A percentile compares a stretch with the other conserved stretches of the same genome.
Evolutionary conservation across 2,888 invertebrate species (phyloP).

Genomic region (Hirtodrosophila cameraria): DNA sequence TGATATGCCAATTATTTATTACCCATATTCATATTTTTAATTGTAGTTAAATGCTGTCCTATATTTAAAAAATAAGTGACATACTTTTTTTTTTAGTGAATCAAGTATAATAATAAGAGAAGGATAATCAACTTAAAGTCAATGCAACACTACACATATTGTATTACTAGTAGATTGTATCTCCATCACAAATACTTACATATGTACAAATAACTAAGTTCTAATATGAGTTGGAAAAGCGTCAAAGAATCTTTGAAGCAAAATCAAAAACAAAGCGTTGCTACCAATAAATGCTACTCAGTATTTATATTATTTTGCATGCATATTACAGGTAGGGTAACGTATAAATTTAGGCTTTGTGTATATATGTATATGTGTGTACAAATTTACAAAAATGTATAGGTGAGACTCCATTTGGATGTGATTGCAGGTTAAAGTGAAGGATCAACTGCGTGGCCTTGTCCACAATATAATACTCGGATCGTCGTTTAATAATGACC

Average conservation of each 20-base stretch:
- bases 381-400: conserved; percentile 26
- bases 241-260: conserved; percentile 13
- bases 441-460: conserved; percentile 33
- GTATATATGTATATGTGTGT: conserved; percentile 8
- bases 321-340: conserved; percentile 18
- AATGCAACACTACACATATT: conserved; percentile 8
- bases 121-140: conserved; percentile 17
- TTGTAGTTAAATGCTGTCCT: conserved; percentile 46
- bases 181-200: background rate
- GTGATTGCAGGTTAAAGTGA: conserved; percentile 29
- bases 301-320: conserved; percentile 12
- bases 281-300: background rate
- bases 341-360: conserved; percentile 6
- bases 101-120: conserved; percentile 18
- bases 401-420: conserved; percentile 17
- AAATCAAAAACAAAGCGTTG: background rate
- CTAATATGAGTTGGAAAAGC: conserved; percentile 4
- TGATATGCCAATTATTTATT: conserved; percentile 50
- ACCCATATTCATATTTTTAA: conserved; percentile 51
- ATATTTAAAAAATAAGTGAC: conserved; percentile 45
- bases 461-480: too few species aligned
- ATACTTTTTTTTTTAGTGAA: conserved; percentile 22
- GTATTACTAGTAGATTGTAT: background rate
- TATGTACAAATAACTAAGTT: background rate
- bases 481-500: too few species aligned